Evolutionary conservation across 2,888 invertebrate genomes (phyloP).

Genomic region (Ornithoptera alexandrae): DNA sequence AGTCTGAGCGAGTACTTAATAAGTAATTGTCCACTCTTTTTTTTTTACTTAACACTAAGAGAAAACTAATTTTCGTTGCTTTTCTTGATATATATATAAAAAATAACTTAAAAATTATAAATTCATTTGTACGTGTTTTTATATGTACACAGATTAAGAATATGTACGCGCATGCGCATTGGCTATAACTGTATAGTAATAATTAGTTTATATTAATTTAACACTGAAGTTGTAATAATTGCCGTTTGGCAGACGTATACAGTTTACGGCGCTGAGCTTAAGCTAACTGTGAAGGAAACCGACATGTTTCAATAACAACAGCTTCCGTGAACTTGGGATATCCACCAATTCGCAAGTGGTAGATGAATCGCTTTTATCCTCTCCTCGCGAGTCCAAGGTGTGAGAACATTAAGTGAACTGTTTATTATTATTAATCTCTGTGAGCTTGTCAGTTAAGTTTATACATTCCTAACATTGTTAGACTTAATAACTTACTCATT

Average conservation of each 20-base stretch:
- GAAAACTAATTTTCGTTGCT: not conserved
- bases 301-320: too few relatives aligned
- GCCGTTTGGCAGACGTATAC: too few relatives aligned
- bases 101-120: not conserved
- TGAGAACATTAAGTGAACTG: too few relatives aligned
- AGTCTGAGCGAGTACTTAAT: conserved; percentile 25
- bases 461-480: conserved; percentile 59
- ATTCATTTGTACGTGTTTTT: not conserved
- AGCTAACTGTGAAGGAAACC: too few relatives aligned
- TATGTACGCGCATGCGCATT: not conserved
- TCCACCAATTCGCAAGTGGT: too few relatives aligned
- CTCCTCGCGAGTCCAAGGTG: too few relatives aligned
- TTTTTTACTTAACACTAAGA: not conserved
- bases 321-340: too few relatives aligned
- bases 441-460: conserved; percentile 49
- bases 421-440: conserved; percentile 5
- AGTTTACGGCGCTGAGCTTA: too few relatives aligned
- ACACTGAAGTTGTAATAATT: too few relatives aligned
- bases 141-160: not conserved
- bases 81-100: not conserved
- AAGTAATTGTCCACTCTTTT: not conserved
- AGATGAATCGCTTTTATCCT: too few relatives aligned
- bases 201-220: conserved; percentile 12
- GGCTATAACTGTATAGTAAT: conserved; percentile 1
- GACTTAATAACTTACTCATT: conserved; percentile 12